phyloP scores from a whole-genome alignment of 1,140 invertebrate species.

The Monochamus saltuarius region DNA sequence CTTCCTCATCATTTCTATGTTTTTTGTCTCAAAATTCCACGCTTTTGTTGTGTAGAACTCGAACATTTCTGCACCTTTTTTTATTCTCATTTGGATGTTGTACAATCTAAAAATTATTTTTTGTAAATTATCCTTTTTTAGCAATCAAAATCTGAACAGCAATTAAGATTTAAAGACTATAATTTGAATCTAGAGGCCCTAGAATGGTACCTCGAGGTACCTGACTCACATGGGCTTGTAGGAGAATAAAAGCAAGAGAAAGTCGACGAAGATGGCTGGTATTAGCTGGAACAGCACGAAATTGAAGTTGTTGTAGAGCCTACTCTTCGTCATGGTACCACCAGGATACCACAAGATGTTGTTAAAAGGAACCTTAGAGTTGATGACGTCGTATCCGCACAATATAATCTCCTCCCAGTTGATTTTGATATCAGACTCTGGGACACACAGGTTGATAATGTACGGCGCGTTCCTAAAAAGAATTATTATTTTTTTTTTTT shows the following conservation, averaged over 20 bases:
- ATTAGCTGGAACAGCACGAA: constrained; percentile 81
- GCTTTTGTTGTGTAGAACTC: constrained; percentile 50
- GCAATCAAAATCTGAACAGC: not conserved
- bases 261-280: constrained; percentile 79
- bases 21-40: constrained; percentile 53
- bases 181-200: not conserved
- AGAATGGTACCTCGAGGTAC: not conserved
- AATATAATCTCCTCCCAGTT: constrained; percentile 80
- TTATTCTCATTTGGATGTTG: constrained; percentile 71
- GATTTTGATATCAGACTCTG: constrained; percentile 69
- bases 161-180: not conserved
- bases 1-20: constrained; percentile 36
- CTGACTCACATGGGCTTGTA: constrained; percentile 77
- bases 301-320: constrained; percentile 73
- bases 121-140: no score
- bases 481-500: not conserved
- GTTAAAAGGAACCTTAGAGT: constrained; percentile 71
- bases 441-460: constrained; percentile 23
- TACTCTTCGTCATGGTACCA: constrained; percentile 80
- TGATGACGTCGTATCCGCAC: constrained; percentile 72
- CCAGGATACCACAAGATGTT: constrained; percentile 82
- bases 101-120: constrained; percentile 62
- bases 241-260: constrained; percentile 71
- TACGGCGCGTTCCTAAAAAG: constrained; percentile 1
- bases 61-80: constrained; percentile 49